Evolutionary conservation across 2,888 invertebrate species (phyloP).

Genomic region (Erebia epiphron): DNA sequence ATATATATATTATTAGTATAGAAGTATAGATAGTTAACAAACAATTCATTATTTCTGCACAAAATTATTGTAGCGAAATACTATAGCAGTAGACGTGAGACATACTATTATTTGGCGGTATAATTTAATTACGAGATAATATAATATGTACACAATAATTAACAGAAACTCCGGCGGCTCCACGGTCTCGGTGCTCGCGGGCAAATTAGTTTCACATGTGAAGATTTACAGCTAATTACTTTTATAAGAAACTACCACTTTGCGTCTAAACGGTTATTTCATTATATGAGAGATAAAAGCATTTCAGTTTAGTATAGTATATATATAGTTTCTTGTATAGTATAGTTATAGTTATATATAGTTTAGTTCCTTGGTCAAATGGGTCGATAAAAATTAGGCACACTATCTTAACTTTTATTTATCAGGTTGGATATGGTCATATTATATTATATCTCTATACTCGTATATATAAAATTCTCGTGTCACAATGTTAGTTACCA

Average conservation of each 20-base stretch:
- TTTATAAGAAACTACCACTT: constrained; percentile 35
- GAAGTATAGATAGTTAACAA: too few species aligned
- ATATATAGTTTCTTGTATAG: too few species aligned
- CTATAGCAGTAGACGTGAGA: background rate
- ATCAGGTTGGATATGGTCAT: too few species aligned
- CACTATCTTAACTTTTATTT: background rate
- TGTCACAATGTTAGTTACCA: too few species aligned
- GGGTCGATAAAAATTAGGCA: background rate
- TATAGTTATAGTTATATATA: too few species aligned
- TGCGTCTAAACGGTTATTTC: constrained; percentile 21
- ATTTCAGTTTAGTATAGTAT: too few species aligned
- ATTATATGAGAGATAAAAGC: constrained; percentile 12
- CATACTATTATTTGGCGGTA: constrained; percentile 7
- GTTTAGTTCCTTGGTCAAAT: too few species aligned
- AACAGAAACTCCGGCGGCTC: constrained; percentile 25
- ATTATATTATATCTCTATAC: too few species aligned
- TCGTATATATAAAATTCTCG: too few species aligned
- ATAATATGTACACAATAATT: constrained; percentile 25
- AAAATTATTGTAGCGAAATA: background rate
- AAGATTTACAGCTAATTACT: constrained; percentile 47
- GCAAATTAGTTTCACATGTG: constrained; percentile 37
- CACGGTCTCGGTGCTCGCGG: constrained; percentile 30
- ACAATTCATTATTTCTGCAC: constrained; percentile 2
- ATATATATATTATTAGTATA: too few species aligned
- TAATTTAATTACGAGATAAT: constrained; percentile 22